phyloP scores from a whole-genome alignment of 2,888 invertebrate genomes.

The Ornithoptera priamus region DNA sequence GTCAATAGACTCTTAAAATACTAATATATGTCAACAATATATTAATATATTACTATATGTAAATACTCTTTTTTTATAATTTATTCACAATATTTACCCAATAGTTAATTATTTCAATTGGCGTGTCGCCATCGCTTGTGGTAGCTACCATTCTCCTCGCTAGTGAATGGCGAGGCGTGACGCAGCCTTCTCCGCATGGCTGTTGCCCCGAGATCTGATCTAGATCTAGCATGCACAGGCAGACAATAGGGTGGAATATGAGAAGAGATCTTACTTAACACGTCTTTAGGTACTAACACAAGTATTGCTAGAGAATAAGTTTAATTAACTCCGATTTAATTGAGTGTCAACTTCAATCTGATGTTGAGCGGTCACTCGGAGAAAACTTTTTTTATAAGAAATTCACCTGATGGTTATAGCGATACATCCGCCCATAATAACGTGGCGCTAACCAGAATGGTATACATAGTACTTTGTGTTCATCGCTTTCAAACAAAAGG shows the following conservation, averaged over 20 bases:
- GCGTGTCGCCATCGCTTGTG: constrained; percentile 30
- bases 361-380: too few species aligned
- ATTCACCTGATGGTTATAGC: too few species aligned
- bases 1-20: too few species aligned
- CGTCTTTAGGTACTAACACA: constrained; percentile 4
- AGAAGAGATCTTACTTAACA: constrained; percentile 22
- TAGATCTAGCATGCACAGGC: constrained; percentile 15
- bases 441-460: too few species aligned
- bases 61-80: not conserved
- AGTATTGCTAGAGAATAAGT: not conserved
- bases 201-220: constrained; percentile 30
- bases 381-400: too few species aligned
- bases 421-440: too few species aligned
- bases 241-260: constrained; percentile 25
- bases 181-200: constrained; percentile 34
- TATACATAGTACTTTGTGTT: too few species aligned
- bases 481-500: too few species aligned
- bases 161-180: constrained; percentile 45
- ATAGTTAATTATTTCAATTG: not conserved
- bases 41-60: too few species aligned
- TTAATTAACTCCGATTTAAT: not conserved
- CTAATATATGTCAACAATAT: too few species aligned
- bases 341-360: too few species aligned
- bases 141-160: constrained; percentile 19
- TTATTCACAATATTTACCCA: not conserved